Base-by-base conservation (phyloP, 2,888 invertebrate species). In the Teinopalpus imperialis region DNA sequence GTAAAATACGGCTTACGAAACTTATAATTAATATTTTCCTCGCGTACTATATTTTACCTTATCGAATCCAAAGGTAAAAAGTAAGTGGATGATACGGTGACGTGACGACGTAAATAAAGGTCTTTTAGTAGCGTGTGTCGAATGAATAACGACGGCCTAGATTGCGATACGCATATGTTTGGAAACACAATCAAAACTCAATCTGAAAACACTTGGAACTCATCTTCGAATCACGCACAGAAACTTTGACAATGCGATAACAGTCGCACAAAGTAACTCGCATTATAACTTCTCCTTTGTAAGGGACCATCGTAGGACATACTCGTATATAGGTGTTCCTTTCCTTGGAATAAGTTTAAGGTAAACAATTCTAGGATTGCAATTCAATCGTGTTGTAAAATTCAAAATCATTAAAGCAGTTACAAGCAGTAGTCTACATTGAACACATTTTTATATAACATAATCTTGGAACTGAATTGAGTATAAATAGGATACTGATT, bases 171-270 rank as follows among this genome's bases (percentile, higher is more conserved):
- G 65, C 63, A 63, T 58, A 66, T 63, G 64, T 63, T 57, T 56
- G 70, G 66, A 66, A 77, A 77, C 71, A 78, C 76, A 81, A 81
- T 81, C 81, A 78, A 74, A 81, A 79, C 79, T 75, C 78, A 68
- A 77, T 78, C 73, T 67, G 66, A 71, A 72, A 76, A 77, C 79
- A 77, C 75, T 79, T 74, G 63, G 61, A 69, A 68, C 75, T 71
- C 72, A 72, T 75, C 69, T 67, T 57, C 63, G 61, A 62, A 72
- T 72, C 76, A 68, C 75, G 72, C 68, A 72, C 72, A 54, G 59
- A 52, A 68, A 66, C 67, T 66, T 65, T 60, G 60, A 62, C 52
- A 60, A 59, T 54, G 57, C 57, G 57, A 59, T 60, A 58, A 61
- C 59, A 58, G 56, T 51, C 36, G 49, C 49, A 45, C 36, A 47